These are phyloP conservation scores for Oscheius sp. DNA, from an alignment of 2,888 invertebrate species.

Conservation along the genomic window DNA sequence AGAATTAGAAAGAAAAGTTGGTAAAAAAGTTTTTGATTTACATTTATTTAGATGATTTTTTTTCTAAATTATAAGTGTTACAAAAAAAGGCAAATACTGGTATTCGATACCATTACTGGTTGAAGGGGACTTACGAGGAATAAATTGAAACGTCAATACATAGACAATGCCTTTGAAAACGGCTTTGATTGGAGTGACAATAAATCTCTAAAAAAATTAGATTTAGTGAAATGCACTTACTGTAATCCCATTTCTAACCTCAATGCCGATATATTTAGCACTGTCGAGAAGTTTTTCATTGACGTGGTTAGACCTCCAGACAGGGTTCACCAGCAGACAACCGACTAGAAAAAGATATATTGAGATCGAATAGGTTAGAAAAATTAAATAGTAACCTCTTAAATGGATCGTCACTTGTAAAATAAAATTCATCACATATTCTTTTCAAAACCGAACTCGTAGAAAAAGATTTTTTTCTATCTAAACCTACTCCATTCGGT, in stretches of 20 bases:
- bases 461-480: conserved; percentile 19
- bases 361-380: neutral
- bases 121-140: conserved; percentile 57
- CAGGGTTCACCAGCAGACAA: conserved; percentile 62
- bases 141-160: conserved; percentile 60
- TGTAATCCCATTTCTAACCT: neutral
- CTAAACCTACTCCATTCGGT: no score
- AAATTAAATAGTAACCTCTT: neutral
- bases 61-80: no score
- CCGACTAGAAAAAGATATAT: conserved; percentile 43
- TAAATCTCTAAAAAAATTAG: neutral
- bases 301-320: conserved; percentile 62
- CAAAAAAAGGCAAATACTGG: no score
- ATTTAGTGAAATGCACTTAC: neutral
- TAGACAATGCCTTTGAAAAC: conserved; percentile 42
- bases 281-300: conserved; percentile 53
- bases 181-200: conserved; percentile 9
- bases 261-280: conserved; percentile 6
- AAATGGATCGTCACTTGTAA: neutral
- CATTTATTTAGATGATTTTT: no score
- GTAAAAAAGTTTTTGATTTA: no score
- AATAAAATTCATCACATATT: neutral
- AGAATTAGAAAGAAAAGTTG: no score
- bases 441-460: no score
- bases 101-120: neutral